Conservation (phyloP, 2,113 vertebrate species). For the Pholis gunnellus region DNA sequence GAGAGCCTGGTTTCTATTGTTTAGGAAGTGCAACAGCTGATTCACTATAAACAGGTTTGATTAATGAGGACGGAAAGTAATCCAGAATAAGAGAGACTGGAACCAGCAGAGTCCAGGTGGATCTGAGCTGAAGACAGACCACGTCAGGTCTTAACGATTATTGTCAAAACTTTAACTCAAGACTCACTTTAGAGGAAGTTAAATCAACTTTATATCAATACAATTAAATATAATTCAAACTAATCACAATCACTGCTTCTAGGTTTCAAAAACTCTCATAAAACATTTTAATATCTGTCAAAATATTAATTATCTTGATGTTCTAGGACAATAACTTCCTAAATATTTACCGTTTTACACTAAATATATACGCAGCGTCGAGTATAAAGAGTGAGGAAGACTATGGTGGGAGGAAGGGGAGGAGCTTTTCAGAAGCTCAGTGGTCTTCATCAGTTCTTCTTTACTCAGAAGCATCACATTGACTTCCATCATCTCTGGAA, state of each 20-base stretch:
- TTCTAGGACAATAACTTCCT: too few species aligned
- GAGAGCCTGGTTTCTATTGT: neutral
- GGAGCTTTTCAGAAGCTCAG: too few species aligned
- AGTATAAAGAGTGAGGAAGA: too few species aligned
- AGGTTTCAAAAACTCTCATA: neutral
- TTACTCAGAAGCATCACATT: too few species aligned
- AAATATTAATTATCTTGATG: too few species aligned
- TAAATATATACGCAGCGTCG: too few species aligned
- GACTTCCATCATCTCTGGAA: too few species aligned
- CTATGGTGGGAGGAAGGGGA: too few species aligned
- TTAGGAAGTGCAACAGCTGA: constrained; percentile 14
- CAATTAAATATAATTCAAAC: neutral
- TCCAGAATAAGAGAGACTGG: neutral
- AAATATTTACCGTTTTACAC: too few species aligned
- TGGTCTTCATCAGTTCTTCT: too few species aligned
- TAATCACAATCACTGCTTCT: neutral
- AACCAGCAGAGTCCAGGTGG: neutral
- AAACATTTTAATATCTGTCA: too few species aligned
- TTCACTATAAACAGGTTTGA: constrained; percentile 4
- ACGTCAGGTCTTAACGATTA: neutral
- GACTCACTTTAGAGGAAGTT: neutral
- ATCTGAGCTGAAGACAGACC: neutral
- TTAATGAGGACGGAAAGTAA: constrained; percentile 8
- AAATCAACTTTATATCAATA: neutral
- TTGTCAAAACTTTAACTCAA: neutral